A percentile compares a stretch with the other conserved stretches of the same genome.
Conservation (phyloP, 2,797 vertebrate genomes). For the Phrynocephalus guinanensis region DNA sequence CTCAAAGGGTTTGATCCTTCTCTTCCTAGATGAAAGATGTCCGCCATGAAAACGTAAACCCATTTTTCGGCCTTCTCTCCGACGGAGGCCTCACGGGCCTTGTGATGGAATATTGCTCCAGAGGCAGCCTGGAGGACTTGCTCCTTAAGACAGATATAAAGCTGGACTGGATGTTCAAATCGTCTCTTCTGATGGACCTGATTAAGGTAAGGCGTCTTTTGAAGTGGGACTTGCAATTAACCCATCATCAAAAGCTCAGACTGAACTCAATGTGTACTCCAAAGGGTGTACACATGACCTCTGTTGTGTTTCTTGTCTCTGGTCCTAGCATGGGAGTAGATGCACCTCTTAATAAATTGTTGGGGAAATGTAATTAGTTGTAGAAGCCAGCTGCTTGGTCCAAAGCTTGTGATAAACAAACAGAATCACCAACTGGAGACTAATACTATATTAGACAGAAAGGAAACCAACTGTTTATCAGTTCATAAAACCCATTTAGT, state of each 20-base stretch:
- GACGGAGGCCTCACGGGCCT: conserved; percentile 89
- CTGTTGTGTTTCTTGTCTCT: neutral
- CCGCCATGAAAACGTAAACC: conserved; percentile 90
- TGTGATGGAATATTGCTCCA: conserved; percentile 90
- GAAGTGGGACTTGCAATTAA: neutral
- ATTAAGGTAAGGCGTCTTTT: conserved; percentile 83
- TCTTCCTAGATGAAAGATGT: conserved; percentile 89
- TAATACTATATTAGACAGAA: too few relatives aligned
- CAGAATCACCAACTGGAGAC: too few relatives aligned
- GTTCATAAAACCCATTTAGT: too few relatives aligned
- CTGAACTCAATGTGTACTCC: too few relatives aligned
- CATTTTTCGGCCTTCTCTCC: conserved; percentile 90
- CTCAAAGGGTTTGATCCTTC: conserved; percentile 28
- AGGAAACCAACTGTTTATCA: too few relatives aligned
- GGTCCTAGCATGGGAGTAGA: neutral
- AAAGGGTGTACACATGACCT: neutral
- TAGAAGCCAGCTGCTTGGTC: too few relatives aligned
- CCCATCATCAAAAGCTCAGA: neutral
- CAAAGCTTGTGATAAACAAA: too few relatives aligned
- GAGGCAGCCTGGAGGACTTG: conserved; percentile 91
- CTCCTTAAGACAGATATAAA: conserved; percentile 88
- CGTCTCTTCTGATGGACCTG: conserved; percentile 90
- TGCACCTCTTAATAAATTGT: too few relatives aligned
- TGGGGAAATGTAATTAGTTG: too few relatives aligned
- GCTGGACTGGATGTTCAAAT: conserved; percentile 96